Base-by-base conservation (phyloP, 2,113 vertebrate species). In the Chaetodon trifascialis region DNA sequence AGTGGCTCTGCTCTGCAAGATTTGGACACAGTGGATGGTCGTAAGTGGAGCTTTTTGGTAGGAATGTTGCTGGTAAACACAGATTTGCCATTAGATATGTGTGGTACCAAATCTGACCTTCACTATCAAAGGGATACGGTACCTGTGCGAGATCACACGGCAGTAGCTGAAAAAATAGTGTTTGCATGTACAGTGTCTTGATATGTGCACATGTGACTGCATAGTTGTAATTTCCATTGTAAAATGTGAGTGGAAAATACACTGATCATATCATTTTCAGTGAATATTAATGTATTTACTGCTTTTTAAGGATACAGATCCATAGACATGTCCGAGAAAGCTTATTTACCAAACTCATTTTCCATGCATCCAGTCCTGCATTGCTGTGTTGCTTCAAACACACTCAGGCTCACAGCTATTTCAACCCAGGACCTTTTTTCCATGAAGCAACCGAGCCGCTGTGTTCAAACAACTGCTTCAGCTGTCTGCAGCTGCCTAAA, bases 1-100 rank as follows among this genome's bases (percentile, higher is more conserved):
- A 90, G 87, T 62, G 54, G 82, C 75, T 86, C 60, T 19, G 40
- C 73, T 67, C 68, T 47, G 73, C 62, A 47, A 76, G 73, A 66
- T 76, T 40, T 44, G 47, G 66, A 80, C 63, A 23, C 55, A 55
- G 83, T 11, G 12, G 38, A 76, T 64, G 56, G 38, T 79, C 7
- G 84, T 77, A 87, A 92, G 75, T 21, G 66, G 75, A 90, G 69
- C 77, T 74, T 73, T 76, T 58, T 75, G 84, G 73, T 89, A 90
- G 80, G 92, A 91, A 92, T 91, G 89, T 80, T 82, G 80, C 91
- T 63, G 80, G 83, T 80, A 87, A 87, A 89, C 89, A 89, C 77
- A 80, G 82, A 80, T 88, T 79, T 73, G 72, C 76, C 63, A 88
- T 81, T 12, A 85, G 88, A 90, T 88, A 70, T 62, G 67, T 73